Base-by-base conservation (phyloP, 1,140 invertebrate species). In the Neomicropteryx cornuta region DNA sequence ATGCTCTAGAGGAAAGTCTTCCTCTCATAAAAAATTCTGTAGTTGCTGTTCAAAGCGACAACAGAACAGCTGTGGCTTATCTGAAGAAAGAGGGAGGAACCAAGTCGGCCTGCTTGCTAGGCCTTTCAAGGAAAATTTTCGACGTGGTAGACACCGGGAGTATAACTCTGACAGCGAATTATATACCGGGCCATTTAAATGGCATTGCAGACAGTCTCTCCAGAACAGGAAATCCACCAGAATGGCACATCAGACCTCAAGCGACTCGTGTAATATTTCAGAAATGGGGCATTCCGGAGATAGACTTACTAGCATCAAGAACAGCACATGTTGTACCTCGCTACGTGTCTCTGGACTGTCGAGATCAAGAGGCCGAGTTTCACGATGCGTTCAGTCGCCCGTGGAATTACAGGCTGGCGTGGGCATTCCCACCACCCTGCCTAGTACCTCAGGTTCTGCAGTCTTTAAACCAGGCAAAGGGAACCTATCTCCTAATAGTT, bases 371-470 rank as follows among this genome's bases (percentile, higher is more conserved):
- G 10, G 49, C 49, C 10, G 18, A 31, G 11, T 51, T 48, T 29
- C 43, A 36, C 20, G 42, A 50, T 24, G 49, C 51, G 5, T 53
- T 53, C 46, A 47, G 45, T 43, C 41, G 21, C 20, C 21, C 16
- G 8, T 53, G 51, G 51, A 18, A 42, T 14, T 51, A 30, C 44
- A 28, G 18, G 6, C 49, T 53, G 29, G 47, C 24, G 1, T 53
- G 49, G 43, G 30, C 47, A 6, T 53, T 53, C 16, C 49, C 51
- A 5, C 51, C 45, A 6, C 51, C 49, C 20, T 43, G 38, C 17
- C 32, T 53, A 10, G 46, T 53, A 6, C 47, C 49, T 3, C 37
- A 40, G 38, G 39, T 49, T 1, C 36, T 51, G 10, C 33, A 32
- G 1, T 48, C 49, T 20, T 42, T 52, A 19, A 46, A 50, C 38